phyloP scores from a whole-genome alignment of 2,888 invertebrate species.

The Helobdella robusta region DNA sequence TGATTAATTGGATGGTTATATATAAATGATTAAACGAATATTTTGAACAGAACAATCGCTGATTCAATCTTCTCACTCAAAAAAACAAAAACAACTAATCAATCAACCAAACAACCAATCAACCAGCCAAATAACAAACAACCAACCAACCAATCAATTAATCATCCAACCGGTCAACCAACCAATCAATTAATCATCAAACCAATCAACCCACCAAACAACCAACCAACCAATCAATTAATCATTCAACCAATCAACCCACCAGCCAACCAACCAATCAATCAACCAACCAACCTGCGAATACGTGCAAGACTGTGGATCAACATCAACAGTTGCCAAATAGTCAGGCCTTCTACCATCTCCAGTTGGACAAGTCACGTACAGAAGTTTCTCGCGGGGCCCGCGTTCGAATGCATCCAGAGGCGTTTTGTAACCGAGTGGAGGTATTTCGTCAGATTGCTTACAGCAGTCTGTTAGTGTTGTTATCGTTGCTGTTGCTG shows the following conservation, averaged over 20 bases:
- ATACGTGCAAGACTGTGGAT: slow-evolving; percentile 74
- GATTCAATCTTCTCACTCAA: background rate
- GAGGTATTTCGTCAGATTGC: too few species aligned
- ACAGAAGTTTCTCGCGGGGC: slow-evolving; percentile 72
- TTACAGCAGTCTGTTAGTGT: too few species aligned
- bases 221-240: background rate
- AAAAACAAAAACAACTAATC: background rate
- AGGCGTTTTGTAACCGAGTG: slow-evolving; percentile 54
- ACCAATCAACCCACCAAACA: background rate
- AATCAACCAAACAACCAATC: background rate
- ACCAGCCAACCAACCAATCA: background rate
- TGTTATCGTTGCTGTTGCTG: too few species aligned
- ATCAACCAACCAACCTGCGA: slow-evolving; percentile 58
- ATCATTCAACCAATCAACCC: background rate
- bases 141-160: background rate
- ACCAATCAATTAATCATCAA: background rate
- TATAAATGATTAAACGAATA: background rate
- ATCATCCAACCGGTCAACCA: background rate
- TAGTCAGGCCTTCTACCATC: slow-evolving; percentile 65
- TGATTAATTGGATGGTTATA: background rate
- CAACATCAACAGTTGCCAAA: slow-evolving; percentile 79
- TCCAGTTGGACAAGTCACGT: slow-evolving; percentile 67
- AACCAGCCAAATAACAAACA: background rate
- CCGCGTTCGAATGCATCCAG: slow-evolving; percentile 68
- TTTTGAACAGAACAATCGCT: background rate